Evolutionary conservation across 2,888 invertebrate species (phyloP).

Genomic region (Byasa hedistus): DNA sequence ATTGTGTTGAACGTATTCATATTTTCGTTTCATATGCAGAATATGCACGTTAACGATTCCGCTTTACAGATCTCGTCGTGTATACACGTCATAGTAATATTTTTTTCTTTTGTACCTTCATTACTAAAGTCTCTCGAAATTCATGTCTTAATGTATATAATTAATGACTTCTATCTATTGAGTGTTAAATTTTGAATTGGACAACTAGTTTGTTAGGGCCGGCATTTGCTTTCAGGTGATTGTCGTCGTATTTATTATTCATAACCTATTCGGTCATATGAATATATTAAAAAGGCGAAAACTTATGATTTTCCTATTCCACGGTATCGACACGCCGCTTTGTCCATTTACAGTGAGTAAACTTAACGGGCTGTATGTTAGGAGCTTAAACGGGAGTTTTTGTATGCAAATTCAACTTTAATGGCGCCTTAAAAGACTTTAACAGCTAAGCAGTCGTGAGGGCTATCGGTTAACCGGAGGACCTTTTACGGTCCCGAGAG

Average conservation of each 20-base stretch:
- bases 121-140: too few relatives aligned
- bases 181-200: too few relatives aligned
- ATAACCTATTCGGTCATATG: neutral
- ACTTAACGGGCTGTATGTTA: constrained; percentile 20
- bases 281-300: neutral
- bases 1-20: too few relatives aligned
- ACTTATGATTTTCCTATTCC: constrained; percentile 24
- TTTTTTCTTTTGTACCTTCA: too few relatives aligned
- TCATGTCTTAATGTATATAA: too few relatives aligned
- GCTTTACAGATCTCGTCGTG: too few relatives aligned
- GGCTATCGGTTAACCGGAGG: constrained; percentile 19
- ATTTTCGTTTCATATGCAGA: too few relatives aligned
- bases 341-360: constrained; percentile 24
- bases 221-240: too few relatives aligned
- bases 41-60: too few relatives aligned
- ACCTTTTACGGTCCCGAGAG: constrained; percentile 23
- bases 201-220: too few relatives aligned
- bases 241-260: neutral
- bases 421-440: constrained; percentile 29
- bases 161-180: too few relatives aligned
- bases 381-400: constrained; percentile 27
- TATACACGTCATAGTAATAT: too few relatives aligned
- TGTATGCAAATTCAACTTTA: constrained; percentile 30
- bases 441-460: constrained; percentile 26
- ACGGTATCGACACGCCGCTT: constrained; percentile 10